A percentile compares a stretch with the other conserved stretches of the same genome.
phyloP scores from a whole-genome alignment of 2,888 invertebrate species.

The Meiosimyza platycephala region DNA sequence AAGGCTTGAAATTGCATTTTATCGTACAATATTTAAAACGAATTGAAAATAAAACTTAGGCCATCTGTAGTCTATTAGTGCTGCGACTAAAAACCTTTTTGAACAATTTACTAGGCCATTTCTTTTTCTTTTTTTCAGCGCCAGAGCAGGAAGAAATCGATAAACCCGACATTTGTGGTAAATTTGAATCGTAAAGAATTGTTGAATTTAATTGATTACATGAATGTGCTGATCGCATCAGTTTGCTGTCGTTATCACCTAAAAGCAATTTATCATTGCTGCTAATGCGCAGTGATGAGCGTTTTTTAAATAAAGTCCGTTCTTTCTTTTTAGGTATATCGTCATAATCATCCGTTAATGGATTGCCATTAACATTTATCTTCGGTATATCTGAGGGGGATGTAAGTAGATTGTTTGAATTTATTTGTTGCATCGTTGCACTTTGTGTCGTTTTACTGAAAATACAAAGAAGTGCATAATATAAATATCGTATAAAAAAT shows the following conservation, averaged over 20 bases:
- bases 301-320: slow-evolving; percentile 40
- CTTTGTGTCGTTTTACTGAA: too few species aligned
- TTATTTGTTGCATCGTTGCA: neutral
- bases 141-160: slow-evolving; percentile 46
- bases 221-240: slow-evolving; percentile 55
- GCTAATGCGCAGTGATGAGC: slow-evolving; percentile 32
- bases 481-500: too few species aligned
- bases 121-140: slow-evolving; percentile 53
- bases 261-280: slow-evolving; percentile 6
- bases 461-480: too few species aligned
- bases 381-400: slow-evolving; percentile 44
- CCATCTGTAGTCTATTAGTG: slow-evolving; percentile 52
- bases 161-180: slow-evolving; percentile 48
- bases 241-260: slow-evolving; percentile 29
- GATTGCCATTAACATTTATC: slow-evolving; percentile 44
- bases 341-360: slow-evolving; percentile 36
- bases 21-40: neutral
- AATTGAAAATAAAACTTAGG: neutral
- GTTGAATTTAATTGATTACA: slow-evolving; percentile 51
- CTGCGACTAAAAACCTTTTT: slow-evolving; percentile 57
- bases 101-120: slow-evolving; percentile 53
- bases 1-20: neutral
- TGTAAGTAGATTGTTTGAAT: slow-evolving; percentile 26
- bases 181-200: slow-evolving; percentile 12
- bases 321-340: slow-evolving; percentile 40